A percentile compares a stretch with the other conserved stretches of the same genome.
Evolutionary conservation across 2,797 vertebrate species (phyloP).

Genomic region (Chelon labrosus): DNA sequence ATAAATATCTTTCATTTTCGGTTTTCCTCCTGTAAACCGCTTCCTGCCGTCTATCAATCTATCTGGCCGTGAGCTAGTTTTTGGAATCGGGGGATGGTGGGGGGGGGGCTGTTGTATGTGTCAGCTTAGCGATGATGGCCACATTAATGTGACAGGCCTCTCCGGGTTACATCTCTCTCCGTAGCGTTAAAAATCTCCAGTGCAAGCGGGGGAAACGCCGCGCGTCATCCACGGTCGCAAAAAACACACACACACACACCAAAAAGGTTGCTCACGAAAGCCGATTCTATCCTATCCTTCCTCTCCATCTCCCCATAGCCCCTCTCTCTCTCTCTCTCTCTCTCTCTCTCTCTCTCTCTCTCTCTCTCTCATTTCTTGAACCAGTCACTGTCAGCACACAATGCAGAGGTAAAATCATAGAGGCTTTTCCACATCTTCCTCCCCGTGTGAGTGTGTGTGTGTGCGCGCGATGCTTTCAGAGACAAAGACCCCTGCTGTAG

Average conservation of each 20-base stretch:
- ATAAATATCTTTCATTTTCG: neutral
- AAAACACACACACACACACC: constrained; percentile 27
- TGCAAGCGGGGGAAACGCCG: constrained; percentile 25
- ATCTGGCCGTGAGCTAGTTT: constrained; percentile 51
- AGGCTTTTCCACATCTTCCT: constrained; percentile 54
- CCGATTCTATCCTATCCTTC: constrained; percentile 49
- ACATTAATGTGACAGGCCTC: constrained; percentile 71
- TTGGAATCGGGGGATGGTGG: constrained; percentile 53
- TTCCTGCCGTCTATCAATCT: constrained; percentile 24
- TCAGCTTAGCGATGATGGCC: constrained; percentile 70
- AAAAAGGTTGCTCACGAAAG: constrained; percentile 56
- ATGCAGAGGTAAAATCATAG: constrained; percentile 76
- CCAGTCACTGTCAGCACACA: constrained; percentile 71
- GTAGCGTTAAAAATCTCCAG: constrained; percentile 48
- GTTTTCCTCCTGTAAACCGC: constrained; percentile 7
- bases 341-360: constrained; percentile 41
- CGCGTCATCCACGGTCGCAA: constrained; percentile 10
- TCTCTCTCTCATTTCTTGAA: constrained; percentile 41
- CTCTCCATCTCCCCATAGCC: constrained; percentile 46
- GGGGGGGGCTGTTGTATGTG: constrained; percentile 49
- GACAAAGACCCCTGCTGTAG: constrained; percentile 87
- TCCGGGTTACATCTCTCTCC: constrained; percentile 66
- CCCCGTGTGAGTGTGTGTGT: constrained; percentile 17
- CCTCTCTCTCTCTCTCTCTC: constrained; percentile 33
- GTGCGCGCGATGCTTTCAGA: constrained; percentile 71